These are phyloP conservation scores for Chondrosia reniformis DNA, from an alignment of 37 sponge, comb jelly and placozoan species.

Conservation along the genomic window DNA sequence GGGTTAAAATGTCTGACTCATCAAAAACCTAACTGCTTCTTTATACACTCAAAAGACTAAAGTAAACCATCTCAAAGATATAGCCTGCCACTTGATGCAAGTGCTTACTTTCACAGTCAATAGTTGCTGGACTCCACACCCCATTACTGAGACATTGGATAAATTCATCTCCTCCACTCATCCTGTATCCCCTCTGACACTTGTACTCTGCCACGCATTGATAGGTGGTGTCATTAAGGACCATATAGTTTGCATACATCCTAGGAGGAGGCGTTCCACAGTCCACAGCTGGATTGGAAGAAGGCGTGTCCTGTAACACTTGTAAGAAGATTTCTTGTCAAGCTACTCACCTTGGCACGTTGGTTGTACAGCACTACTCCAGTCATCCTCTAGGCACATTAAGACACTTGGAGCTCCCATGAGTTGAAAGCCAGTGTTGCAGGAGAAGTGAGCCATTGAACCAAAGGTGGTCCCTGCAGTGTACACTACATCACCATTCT, in stretches of 20 bases:
- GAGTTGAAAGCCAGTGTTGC: background rate
- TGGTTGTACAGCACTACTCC: background rate
- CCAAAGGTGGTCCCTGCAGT: background rate
- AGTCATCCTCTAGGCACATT: background rate
- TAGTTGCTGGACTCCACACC: no score
- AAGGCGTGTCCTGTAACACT: no score
- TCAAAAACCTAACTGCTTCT: no score
- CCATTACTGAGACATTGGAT: no score
- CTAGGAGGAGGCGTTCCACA: background rate
- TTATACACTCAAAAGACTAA: no score
- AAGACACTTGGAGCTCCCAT: background rate
- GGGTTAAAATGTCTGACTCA: no score
- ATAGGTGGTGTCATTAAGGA: background rate
- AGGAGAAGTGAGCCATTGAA: background rate
- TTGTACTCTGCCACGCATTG: constrained; percentile 4
- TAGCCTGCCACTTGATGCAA: no score
- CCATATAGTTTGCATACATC: background rate
- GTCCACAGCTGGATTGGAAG: background rate
- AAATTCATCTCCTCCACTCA: background rate
- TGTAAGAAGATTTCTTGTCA: no score
- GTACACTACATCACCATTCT: constrained; percentile 9
- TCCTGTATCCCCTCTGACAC: background rate
- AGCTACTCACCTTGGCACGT: background rate
- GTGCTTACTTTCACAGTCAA: no score
- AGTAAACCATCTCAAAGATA: no score